A percentile compares a stretch with the other conserved stretches of the same genome.
These are phyloP conservation scores for Pandemis cinnamomeana DNA, from an alignment of 2,888 invertebrate species.

Conservation along the genomic window DNA sequence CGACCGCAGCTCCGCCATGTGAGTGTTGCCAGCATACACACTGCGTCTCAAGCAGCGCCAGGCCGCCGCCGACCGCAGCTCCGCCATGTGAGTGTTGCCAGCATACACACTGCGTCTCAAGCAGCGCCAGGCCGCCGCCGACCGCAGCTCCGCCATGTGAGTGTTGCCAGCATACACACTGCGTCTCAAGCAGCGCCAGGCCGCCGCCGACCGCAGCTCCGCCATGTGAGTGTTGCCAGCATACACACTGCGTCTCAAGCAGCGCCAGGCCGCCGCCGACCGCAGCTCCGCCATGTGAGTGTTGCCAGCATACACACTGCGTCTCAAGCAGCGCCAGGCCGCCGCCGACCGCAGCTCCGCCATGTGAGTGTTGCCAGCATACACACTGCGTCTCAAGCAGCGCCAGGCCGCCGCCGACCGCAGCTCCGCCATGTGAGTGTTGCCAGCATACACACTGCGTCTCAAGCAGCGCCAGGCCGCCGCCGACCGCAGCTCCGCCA, in stretches of 20 bases:
- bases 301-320: no score
- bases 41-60: conserved; percentile 49
- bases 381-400: conserved; percentile 45
- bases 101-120: conserved; percentile 15
- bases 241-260: conserved; percentile 39
- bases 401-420: conserved; percentile 55
- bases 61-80: conserved; percentile 54
- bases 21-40: conserved; percentile 40
- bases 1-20: conserved; percentile 62
- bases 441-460: no score
- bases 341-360: conserved; percentile 56
- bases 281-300: conserved; percentile 62
- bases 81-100: conserved; percentile 57
- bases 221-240: conserved; percentile 55
- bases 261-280: conserved; percentile 54
- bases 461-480: conserved; percentile 51
- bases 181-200: conserved; percentile 50
- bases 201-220: conserved; percentile 55
- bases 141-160: conserved; percentile 62
- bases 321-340: conserved; percentile 50
- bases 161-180: conserved; percentile 32
- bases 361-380: conserved; percentile 53
- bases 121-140: conserved; percentile 53
- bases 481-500: conserved; percentile 56
- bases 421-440: conserved; percentile 58